A percentile compares a stretch with the other conserved stretches of the same genome.
Conservation (phyloP, 2,797 vertebrate species). For the Eulemur rubriventer region DNA sequence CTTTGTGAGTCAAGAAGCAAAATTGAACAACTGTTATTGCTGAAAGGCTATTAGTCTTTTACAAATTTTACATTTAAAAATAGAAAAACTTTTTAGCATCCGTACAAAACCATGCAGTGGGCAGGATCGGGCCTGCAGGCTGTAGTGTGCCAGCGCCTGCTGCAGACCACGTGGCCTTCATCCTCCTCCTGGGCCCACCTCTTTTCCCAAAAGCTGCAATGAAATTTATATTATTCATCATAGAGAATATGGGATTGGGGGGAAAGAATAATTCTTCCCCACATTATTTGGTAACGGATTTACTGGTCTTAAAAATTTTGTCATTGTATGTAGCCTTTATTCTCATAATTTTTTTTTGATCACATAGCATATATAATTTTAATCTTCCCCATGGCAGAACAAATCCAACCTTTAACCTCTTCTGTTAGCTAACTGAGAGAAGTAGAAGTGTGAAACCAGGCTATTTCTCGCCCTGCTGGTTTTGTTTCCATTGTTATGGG, state of each 20-base stretch:
- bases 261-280: background rate
- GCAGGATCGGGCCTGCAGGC: background rate
- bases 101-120: background rate
- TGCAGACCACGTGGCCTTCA: background rate
- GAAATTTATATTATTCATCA: background rate
- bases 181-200: background rate
- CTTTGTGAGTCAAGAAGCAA: background rate
- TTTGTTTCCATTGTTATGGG: constrained; percentile 29
- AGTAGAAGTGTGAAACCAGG: background rate
- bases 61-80: background rate
- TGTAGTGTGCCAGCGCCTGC: background rate
- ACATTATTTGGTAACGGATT: constrained; percentile 38
- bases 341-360: background rate
- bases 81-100: background rate
- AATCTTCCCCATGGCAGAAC: background rate
- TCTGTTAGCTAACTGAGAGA: background rate
- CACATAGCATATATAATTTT: background rate
- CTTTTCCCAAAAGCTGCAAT: constrained; percentile 25
- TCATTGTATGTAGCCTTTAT: background rate
- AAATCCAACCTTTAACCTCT: constrained; percentile 6
- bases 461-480: background rate
- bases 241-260: background rate
- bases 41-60: background rate
- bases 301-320: background rate
- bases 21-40: background rate